Conservation (phyloP, 2,888 invertebrate genomes). For the Nycteola revayana region DNA sequence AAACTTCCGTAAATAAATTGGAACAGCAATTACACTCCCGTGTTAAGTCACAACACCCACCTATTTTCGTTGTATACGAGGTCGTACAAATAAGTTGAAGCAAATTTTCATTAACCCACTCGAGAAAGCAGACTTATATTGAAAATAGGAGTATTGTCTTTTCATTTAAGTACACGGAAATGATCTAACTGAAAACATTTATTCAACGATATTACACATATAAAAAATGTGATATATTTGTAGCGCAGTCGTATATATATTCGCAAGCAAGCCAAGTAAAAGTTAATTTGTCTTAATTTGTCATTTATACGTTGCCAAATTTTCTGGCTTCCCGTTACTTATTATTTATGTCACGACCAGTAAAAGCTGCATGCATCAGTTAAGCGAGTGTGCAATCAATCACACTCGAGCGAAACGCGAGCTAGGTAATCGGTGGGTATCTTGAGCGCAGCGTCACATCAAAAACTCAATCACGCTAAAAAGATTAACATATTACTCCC, state of each 20-base stretch:
- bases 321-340: too few relatives aligned
- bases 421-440: slow-evolving; percentile 46
- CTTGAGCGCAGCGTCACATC: slow-evolving; percentile 44
- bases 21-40: slow-evolving; percentile 43
- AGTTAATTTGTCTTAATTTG: too few relatives aligned
- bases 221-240: too few relatives aligned
- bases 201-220: too few relatives aligned
- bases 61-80: slow-evolving; percentile 23
- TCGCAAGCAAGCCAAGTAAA: too few relatives aligned
- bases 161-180: too few relatives aligned
- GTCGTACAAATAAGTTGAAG: too few relatives aligned
- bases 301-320: too few relatives aligned
- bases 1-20: slow-evolving; percentile 53
- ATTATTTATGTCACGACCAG: slow-evolving; percentile 10
- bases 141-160: too few relatives aligned
- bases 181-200: too few relatives aligned
- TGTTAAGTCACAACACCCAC: slow-evolving; percentile 22
- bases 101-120: too few relatives aligned
- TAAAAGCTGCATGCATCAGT: slow-evolving; percentile 14
- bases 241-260: too few relatives aligned
- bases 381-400: slow-evolving; percentile 46
- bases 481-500: slow-evolving; percentile 60
- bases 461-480: slow-evolving; percentile 53
- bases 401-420: slow-evolving; percentile 32
- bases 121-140: not conserved